Evolutionary conservation across 2,797 vertebrate genomes (phyloP), one percentile per base, ranked within the genome.

Genomic region (Pachyuromys duprasi): DNA sequence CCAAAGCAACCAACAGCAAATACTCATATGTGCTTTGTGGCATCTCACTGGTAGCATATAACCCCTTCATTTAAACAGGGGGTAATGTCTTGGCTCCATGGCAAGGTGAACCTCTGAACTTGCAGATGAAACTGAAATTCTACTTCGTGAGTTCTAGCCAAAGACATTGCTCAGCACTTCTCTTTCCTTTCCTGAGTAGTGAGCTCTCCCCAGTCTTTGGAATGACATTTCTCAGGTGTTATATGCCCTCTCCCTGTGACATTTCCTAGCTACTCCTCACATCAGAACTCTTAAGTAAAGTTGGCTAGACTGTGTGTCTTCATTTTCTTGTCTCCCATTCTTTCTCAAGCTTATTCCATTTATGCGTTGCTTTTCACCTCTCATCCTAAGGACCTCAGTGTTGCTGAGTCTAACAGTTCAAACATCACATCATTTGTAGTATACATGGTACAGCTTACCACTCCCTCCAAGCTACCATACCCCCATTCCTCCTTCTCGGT

Each of bases 391-490:
- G 36, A 86, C 42, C 4, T 67, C 7, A 26, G 42, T 57, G 33
- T 55, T 83, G 28, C 49, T 88, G 76, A 90, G 62, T 67, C 8
- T 24, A 75, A 39, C 57, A 42, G 72, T 72, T 75, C 45, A 82
- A 67, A 90, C 69, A 15, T n/a, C 18, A 22, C 36, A 81, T 45
- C 86, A 20, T 80, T 93, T 93, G 83, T 86, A 76, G 15, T 49
- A 3, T 60, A 90, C 60, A 22, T 1, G 45, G 65, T 24, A 57
- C 60, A 33, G 45, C 49, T 8, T 26, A 53, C 60, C 9, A 70
- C 62, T 83, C 26, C 12, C 17, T 60, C 33, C 39, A 87, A 72
- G 36, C 45, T 53, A 33, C 33, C 31, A 53, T 3, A 74, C 76
- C 57, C 17, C 42, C 11, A 5, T 36, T 76, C 42, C 22, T 69